These are phyloP conservation scores for Pristis pectinata DNA, from an alignment of 2,797 vertebrate species.

Conservation along the genomic window DNA sequence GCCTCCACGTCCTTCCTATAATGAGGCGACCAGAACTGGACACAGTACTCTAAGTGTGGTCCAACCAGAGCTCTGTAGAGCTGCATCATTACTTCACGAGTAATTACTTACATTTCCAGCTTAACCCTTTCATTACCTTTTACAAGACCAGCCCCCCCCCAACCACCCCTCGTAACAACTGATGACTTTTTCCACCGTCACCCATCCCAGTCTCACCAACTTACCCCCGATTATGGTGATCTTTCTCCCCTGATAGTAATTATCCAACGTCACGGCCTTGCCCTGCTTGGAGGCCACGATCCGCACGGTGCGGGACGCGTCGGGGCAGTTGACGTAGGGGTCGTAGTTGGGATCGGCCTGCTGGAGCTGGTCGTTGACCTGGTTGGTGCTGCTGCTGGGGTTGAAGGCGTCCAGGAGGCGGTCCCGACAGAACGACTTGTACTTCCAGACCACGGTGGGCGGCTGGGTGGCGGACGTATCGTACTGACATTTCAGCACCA, in stretches of 20 bases:
- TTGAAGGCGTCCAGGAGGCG: slow-evolving; percentile 74
- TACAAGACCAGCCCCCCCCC: background rate
- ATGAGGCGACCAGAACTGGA: too few species aligned
- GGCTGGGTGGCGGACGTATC: slow-evolving; percentile 47
- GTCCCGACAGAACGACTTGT: slow-evolving; percentile 78
- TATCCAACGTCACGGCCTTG: slow-evolving; percentile 59
- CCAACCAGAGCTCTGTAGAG: too few species aligned
- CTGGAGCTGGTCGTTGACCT: slow-evolving; percentile 54
- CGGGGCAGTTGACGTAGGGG: slow-evolving; percentile 77
- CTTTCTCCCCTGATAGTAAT: slow-evolving; percentile 69
- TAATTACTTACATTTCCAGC: too few species aligned
- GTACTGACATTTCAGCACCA: slow-evolving; percentile 69
- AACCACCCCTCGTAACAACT: too few species aligned
- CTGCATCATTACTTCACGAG: too few species aligned
- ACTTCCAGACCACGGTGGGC: slow-evolving; percentile 72
- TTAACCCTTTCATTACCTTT: too few species aligned
- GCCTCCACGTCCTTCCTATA: too few species aligned
- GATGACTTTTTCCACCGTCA: too few species aligned
- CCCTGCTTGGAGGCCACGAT: slow-evolving; percentile 74
- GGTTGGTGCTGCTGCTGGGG: slow-evolving; percentile 62
- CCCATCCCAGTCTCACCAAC: too few species aligned
- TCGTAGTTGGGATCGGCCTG: slow-evolving; percentile 75
- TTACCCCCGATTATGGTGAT: slow-evolving; percentile 66
- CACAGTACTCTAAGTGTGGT: too few species aligned
- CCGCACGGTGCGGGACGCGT: slow-evolving; percentile 66